A percentile compares a stretch with the other conserved stretches of the same genome.
phyloP scores from a whole-genome alignment of 2,113 vertebrate species.

The Pterophyllum scalare region DNA sequence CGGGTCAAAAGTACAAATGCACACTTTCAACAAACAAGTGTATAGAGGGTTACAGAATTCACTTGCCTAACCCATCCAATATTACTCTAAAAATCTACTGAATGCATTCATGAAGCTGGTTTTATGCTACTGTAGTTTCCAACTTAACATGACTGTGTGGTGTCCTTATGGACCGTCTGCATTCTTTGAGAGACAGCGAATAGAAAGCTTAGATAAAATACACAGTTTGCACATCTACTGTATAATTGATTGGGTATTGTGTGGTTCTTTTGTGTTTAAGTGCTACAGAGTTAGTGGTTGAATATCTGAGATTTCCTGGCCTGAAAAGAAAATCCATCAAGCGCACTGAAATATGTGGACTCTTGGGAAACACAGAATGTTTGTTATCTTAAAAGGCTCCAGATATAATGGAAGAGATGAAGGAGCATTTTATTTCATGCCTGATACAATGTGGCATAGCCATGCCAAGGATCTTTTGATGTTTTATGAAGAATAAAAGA shows the following conservation, averaged over 20 bases:
- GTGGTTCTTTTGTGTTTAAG: conserved; percentile 12
- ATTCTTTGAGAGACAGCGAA: background rate
- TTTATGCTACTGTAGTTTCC: background rate
- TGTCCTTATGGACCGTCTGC: background rate
- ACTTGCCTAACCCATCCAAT: background rate
- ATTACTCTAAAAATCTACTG: background rate
- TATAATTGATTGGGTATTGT: background rate
- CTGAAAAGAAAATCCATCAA: conserved; percentile 7
- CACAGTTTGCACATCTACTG: background rate
- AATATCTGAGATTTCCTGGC: background rate
- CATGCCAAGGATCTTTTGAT: conserved; percentile 24
- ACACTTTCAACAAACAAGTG: background rate
- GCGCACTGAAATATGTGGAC: background rate
- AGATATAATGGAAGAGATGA: conserved; percentile 21
- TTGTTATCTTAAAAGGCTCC: conserved; percentile 55
- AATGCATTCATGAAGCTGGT: background rate
- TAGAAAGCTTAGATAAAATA: conserved; percentile 6
- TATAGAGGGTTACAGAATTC: background rate
- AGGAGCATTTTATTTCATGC: conserved; percentile 8
- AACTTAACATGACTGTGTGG: background rate
- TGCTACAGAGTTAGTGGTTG: background rate
- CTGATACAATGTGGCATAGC: conserved; percentile 9
- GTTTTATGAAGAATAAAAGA: conserved; percentile 33
- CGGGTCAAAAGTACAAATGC: background rate
- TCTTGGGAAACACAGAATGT: conserved; percentile 13